These are phyloP conservation scores for Laterallus jamaicensis DNA, from an alignment of 2,113 vertebrate genomes.

Conservation along the genomic window DNA sequence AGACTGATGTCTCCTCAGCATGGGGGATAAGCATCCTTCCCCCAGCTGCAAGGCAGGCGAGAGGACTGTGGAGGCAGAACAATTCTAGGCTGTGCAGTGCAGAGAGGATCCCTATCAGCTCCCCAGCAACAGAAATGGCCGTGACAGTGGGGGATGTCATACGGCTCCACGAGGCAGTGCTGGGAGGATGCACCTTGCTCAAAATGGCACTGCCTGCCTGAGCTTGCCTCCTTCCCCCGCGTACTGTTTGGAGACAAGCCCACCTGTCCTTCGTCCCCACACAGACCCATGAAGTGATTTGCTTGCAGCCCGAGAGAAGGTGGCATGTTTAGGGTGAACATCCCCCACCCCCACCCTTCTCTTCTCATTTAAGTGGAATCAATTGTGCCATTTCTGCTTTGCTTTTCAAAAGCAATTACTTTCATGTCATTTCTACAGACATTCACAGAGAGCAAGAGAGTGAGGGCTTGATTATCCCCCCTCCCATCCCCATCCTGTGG, in stretches of 20 bases:
- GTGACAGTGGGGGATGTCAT: neutral
- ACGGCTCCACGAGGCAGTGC: neutral
- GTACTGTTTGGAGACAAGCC: neutral
- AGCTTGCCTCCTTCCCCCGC: neutral
- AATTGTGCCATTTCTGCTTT: conserved; percentile 86
- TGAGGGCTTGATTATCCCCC: conserved; percentile 87
- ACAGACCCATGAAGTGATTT: neutral
- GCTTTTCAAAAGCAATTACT: conserved; percentile 94
- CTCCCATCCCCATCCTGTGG: conserved; percentile 79
- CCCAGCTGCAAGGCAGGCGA: neutral
- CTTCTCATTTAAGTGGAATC: conserved; percentile 86
- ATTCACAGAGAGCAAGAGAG: conserved; percentile 79
- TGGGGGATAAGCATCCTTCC: neutral
- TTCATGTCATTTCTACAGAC: conserved; percentile 89
- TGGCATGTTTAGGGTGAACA: conserved; percentile 69
- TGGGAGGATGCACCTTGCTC: neutral
- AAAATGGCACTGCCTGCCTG: neutral
- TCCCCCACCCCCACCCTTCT: conserved; percentile 66
- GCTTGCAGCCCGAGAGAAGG: conserved; percentile 61
- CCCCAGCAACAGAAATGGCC: neutral
- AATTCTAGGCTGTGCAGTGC: neutral
- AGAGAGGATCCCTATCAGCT: neutral
- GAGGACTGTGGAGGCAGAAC: neutral
- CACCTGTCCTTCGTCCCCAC: neutral
- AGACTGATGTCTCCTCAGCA: neutral